phyloP scores from a whole-genome alignment of 2,113 vertebrate genomes.

The Pachycephala philippinensis region DNA sequence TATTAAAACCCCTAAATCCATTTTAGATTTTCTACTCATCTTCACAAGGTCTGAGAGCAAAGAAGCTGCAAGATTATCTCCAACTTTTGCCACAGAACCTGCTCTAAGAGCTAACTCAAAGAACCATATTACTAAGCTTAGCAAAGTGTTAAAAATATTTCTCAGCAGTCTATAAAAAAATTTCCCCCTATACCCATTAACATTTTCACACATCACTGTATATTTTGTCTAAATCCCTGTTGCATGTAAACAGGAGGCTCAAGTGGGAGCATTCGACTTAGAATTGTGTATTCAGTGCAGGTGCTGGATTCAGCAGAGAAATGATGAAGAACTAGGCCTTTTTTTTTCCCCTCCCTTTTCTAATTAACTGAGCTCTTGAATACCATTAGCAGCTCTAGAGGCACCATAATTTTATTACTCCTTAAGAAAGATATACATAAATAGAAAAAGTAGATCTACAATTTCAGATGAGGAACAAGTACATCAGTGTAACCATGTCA shows the following conservation, averaged over 20 bases:
- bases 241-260: not conserved
- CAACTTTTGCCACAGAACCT: not conserved
- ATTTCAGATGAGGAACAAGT: not conserved
- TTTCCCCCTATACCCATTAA: not conserved
- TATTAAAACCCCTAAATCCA: not conserved
- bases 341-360: not conserved
- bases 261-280: not conserved
- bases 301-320: not conserved
- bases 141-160: not conserved
- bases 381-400: not conserved
- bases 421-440: not conserved
- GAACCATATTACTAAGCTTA: not conserved
- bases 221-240: constrained; percentile 13
- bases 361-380: constrained; percentile 16
- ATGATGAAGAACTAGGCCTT: not conserved
- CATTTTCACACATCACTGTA: not conserved
- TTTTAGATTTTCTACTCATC: not conserved
- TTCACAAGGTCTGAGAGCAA: not conserved
- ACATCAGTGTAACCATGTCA: not conserved
- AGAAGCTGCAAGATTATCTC: not conserved
- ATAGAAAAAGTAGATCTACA: not conserved
- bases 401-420: not conserved
- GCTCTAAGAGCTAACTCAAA: not conserved
- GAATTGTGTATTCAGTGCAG: not conserved
- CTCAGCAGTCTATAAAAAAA: not conserved